Evolutionary conservation across 2,888 invertebrate genomes (phyloP).

Genomic region (Nysson spinosus): DNA sequence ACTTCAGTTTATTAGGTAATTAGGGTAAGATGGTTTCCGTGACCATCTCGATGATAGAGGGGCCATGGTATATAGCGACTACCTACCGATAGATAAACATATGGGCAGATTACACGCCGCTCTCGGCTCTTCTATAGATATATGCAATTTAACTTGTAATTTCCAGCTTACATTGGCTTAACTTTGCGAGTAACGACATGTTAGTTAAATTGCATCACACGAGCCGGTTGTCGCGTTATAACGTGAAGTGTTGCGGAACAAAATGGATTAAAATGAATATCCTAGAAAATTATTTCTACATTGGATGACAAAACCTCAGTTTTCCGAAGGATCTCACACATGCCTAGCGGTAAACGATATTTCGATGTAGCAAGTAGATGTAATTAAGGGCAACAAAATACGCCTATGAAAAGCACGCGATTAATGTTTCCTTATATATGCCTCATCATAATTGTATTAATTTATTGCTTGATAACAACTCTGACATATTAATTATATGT

Average conservation of each 20-base stretch:
- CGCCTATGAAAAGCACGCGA: no score
- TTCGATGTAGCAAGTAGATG: no score
- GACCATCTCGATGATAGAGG: slow-evolving; percentile 62
- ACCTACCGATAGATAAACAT: slow-evolving; percentile 73
- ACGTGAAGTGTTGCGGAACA: slow-evolving; percentile 61
- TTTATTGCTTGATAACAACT: no score
- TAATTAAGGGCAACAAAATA: no score
- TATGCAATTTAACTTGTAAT: slow-evolving; percentile 77
- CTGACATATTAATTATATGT: no score
- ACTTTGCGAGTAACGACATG: slow-evolving; percentile 73
- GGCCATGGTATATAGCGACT: slow-evolving; percentile 52
- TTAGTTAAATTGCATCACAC: slow-evolving; percentile 76
- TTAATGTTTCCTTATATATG: no score
- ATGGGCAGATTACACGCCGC: slow-evolving; percentile 72
- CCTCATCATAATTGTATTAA: no score
- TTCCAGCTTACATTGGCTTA: slow-evolving; percentile 75
- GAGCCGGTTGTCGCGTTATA: slow-evolving; percentile 71
- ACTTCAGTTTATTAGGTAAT: slow-evolving; percentile 73
- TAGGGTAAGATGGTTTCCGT: slow-evolving; percentile 71
- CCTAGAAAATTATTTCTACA: slow-evolving; percentile 43
- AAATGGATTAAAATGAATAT: slow-evolving; percentile 56
- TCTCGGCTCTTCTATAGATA: slow-evolving; percentile 67
- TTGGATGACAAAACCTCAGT: slow-evolving; percentile 26
- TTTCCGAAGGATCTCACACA: slow-evolving; percentile 31
- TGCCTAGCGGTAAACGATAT: no score